Percentiles rank a stretch among this genome's conserved stretches.
phyloP scores from a whole-genome alignment of 2,888 invertebrate genomes.

The Xestobium rufovillosum region DNA sequence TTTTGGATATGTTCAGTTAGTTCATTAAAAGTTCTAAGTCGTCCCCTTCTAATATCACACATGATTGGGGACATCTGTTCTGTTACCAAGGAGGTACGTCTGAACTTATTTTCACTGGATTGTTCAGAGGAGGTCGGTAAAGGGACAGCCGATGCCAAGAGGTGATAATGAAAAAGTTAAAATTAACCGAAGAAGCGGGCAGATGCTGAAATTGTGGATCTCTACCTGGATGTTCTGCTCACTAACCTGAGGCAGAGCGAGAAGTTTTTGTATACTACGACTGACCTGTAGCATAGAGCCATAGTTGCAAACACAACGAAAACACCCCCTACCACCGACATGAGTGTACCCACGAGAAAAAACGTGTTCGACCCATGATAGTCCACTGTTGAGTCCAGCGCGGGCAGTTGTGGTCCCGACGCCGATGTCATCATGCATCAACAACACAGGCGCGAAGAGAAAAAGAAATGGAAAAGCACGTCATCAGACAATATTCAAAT shows the following conservation, averaged over 20 bases:
- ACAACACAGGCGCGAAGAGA: slow-evolving; percentile 51
- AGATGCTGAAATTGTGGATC: slow-evolving; percentile 42
- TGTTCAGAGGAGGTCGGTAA: slow-evolving; percentile 19
- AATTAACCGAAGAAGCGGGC: slow-evolving; percentile 35
- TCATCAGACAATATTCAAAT: slow-evolving; percentile 39
- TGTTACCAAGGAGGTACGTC: too few relatives aligned
- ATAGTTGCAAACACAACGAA: slow-evolving; percentile 97
- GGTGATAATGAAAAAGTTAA: slow-evolving; percentile 23
- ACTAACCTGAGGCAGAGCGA: slow-evolving; percentile 98
- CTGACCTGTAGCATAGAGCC: slow-evolving; percentile 99
- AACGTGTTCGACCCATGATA: slow-evolving; percentile 96
- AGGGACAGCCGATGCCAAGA: slow-evolving; percentile 24
- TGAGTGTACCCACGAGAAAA: slow-evolving; percentile 95
- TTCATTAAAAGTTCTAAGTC: too few relatives aligned
- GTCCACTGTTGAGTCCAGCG: slow-evolving; percentile 66
- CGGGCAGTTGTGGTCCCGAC: slow-evolving; percentile 34
- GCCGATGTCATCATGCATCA: slow-evolving; percentile 48
- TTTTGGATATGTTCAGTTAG: too few relatives aligned
- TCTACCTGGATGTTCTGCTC: slow-evolving; percentile 74
- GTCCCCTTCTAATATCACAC: too few relatives aligned
- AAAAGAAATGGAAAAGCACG: slow-evolving; percentile 51
- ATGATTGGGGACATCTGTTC: too few relatives aligned
- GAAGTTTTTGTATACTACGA: slow-evolving; percentile 98
- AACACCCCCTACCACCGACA: slow-evolving; percentile 98
- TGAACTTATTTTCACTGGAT: too few relatives aligned